Base-by-base conservation (phyloP, 2,888 invertebrate species). In the Augochlorella aurata region DNA sequence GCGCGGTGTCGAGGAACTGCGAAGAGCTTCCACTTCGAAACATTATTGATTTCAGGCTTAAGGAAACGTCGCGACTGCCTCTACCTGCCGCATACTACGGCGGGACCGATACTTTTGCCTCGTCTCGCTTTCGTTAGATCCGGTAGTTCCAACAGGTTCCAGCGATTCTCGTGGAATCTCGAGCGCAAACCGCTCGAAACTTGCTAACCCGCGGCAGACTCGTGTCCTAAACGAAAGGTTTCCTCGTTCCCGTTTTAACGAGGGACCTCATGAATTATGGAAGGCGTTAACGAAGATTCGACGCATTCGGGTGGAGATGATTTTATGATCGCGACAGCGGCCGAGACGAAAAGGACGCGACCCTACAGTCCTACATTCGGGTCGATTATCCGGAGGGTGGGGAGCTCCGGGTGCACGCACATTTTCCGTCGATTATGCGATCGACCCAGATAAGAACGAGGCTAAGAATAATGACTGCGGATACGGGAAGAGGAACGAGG, bases 401-500 rank as follows among this genome's bases (percentile, higher is more conserved):
- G 61, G 8, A 29, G 61, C 18, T 8, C 24, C 61, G 61, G 61
- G 61, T 18, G 14, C 76, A 85, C 81, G 81, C 81, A 84, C 71
- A 74, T 84, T 84, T 74, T 63, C 66, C 74, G 76, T 69, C 76
- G 81, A 84, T 85, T 84, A 85, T 81, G 81, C 84, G 85, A 84
- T 85, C 81, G 84, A 83, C 75, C 83, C 63, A 79, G 79, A 85
- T 81, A 85, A 81, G 66, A 76, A 74, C 58, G 63, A 70, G 74
- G 76, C 68, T 76, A 77, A 79, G 81, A 79, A 76, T 85, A 85
- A 85, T 78, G 85, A 80, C 72, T 70, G 79, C 85, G 52, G 85
- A 82, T 82, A 73, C 74, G 74, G 14, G 50, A 44, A 58, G 71
- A 76, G 75, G 69, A 63, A 78, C 68, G 72, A 54, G 74, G 52